These are phyloP conservation scores for Protodeltote pygarga DNA, from an alignment of 2,888 invertebrate species.

Conservation along the genomic window DNA sequence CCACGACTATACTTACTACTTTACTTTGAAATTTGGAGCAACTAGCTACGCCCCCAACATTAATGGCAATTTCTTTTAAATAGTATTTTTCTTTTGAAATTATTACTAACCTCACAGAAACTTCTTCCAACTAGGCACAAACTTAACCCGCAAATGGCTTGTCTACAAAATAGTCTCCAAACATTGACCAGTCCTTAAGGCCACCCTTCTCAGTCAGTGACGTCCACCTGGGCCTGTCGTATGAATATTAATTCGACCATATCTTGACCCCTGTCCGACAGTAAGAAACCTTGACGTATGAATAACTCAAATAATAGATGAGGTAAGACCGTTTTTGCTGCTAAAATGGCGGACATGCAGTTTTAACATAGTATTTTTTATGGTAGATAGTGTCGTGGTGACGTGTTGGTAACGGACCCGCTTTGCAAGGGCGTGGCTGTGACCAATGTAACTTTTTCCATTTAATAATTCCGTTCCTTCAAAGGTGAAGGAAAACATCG, in stretches of 20 bases:
- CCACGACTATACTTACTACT: no score
- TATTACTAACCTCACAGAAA: constrained; percentile 40
- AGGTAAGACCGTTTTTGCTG: constrained; percentile 44
- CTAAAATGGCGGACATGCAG: constrained; percentile 30
- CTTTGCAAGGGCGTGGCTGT: no score
- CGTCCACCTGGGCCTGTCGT: constrained; percentile 84
- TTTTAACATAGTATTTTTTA: no score
- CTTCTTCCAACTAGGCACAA: constrained; percentile 50
- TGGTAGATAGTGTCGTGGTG: no score
- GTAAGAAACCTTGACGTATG: constrained; percentile 81
- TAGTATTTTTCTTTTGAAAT: no score
- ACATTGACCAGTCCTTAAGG: constrained; percentile 77
- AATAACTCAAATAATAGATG: constrained; percentile 81
- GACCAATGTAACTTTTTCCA: no score
- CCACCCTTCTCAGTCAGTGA: constrained; percentile 85
- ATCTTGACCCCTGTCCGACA: constrained; percentile 82
- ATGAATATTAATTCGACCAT: constrained; percentile 87
- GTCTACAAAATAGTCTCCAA: constrained; percentile 51
- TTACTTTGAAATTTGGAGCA: no score
- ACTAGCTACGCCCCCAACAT: no score
- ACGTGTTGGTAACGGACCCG: no score
- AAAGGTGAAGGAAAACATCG: no score
- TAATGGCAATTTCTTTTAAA: no score
- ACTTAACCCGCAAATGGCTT: constrained; percentile 1
- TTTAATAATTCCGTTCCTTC: no score